Evolutionary conservation across 2,797 vertebrate species (phyloP).

Genomic region (Aselliscus stoliczkanus): DNA sequence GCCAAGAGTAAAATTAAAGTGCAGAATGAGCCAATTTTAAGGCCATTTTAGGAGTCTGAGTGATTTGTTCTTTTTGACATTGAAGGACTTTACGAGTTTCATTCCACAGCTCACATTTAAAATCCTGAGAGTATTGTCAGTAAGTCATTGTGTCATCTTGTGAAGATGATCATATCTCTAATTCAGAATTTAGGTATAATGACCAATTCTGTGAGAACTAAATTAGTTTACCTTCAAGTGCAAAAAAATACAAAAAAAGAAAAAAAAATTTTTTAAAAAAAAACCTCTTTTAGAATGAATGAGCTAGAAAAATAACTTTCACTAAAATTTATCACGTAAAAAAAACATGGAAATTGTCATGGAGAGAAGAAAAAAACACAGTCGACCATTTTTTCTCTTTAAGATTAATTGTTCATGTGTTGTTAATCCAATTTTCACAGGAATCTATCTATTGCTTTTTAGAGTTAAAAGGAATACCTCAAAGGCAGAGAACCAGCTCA

Average conservation of each 20-base stretch:
- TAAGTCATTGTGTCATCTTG: background rate
- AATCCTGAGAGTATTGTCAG: background rate
- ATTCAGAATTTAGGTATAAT: background rate
- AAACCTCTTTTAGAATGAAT: background rate
- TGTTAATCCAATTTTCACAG: background rate
- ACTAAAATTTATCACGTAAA: background rate
- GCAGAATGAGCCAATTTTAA: constrained; percentile 11
- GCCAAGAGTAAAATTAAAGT: constrained; percentile 48
- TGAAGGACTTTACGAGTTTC: background rate
- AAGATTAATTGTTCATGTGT: background rate
- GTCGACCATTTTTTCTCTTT: background rate
- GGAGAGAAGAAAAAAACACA: background rate
- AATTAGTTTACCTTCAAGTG: background rate
- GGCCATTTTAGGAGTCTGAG: background rate
- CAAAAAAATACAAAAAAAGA: background rate
- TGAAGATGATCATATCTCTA: background rate
- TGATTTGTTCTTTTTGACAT: background rate
- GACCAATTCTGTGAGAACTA: background rate
- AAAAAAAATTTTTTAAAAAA: background rate
- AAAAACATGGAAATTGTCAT: background rate
- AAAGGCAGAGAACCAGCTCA: background rate
- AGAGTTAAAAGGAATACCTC: background rate
- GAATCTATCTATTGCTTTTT: background rate
- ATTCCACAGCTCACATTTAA: background rate
- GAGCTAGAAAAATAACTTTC: background rate